phyloP scores from a whole-genome alignment of 2,888 invertebrate species.

The Ectropis crepuscularia region DNA sequence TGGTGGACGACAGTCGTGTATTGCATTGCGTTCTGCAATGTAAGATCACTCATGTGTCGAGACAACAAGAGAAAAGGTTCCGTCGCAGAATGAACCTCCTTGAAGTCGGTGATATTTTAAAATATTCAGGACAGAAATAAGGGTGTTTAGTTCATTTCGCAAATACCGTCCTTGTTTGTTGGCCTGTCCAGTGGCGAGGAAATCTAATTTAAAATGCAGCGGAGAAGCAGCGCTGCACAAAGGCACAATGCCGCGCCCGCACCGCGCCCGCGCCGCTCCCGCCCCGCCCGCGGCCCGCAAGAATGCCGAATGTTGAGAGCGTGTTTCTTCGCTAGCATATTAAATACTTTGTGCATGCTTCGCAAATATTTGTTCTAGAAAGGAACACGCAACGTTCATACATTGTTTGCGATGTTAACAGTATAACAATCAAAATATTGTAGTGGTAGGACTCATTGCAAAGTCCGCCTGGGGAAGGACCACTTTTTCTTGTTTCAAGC shows the following conservation, averaged over 20 bases:
- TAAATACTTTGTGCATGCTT: constrained; percentile 34
- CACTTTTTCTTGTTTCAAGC: too few species aligned
- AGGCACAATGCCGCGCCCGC: constrained; percentile 19
- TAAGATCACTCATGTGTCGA: too few species aligned
- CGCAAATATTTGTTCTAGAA: constrained; percentile 9
- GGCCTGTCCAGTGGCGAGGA: constrained; percentile 8
- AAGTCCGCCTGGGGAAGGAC: too few species aligned
- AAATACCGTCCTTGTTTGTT: constrained; percentile 5
- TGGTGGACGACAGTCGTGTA: too few species aligned
- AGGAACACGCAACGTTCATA: background rate
- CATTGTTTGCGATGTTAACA: too few species aligned
- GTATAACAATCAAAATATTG: too few species aligned
- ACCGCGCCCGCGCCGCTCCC: background rate
- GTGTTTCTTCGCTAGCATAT: constrained; percentile 39
- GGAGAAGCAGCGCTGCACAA: constrained; percentile 12
- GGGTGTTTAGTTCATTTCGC: background rate
- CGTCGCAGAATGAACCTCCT: too few species aligned
- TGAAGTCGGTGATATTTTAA: too few species aligned
- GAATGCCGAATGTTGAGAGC: constrained; percentile 31
- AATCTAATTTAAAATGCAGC: constrained; percentile 28
- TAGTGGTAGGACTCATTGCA: too few species aligned
- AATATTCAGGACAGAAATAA: background rate
- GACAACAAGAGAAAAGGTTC: too few species aligned
- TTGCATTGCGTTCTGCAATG: too few species aligned
- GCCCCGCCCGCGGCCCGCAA: constrained; percentile 10